Evolutionary conservation across 2,797 vertebrate genomes (phyloP), one percentile per base, ranked within the genome.

Genomic region (Naso thynnoides): DNA sequence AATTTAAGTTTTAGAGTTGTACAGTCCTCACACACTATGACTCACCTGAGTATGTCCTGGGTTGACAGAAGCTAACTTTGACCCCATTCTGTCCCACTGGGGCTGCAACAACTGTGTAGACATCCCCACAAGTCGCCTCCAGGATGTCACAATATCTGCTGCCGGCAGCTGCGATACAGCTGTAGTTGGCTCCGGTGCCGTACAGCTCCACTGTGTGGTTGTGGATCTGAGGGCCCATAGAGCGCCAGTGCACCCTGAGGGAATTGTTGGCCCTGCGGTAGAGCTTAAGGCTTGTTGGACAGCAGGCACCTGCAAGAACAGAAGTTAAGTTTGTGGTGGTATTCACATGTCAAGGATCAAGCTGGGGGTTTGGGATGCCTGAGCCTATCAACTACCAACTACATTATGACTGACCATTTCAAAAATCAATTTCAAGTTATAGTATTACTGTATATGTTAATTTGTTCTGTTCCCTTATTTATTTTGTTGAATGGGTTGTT

Each of bases 21-120:
- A 23, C 33, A 2, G 14, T 39, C 1, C 19, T n/a, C 21, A 6
- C 9, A 18, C 38, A 29, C 48, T 26, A 19, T 36, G 29, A 67
- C 88, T 89, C 94, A 99, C 97, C 96, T 86, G 95, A 96, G 90
- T 96, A 98, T 53, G 92, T 94, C 90, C 94, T 97, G 63, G 90
- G 91, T 3, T 96, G 95, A 76, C 97, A 99, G 92, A 97, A 97
- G 3, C 76, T 88, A 44, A 96, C 88, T 86, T 94, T 95, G 13
- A 27, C 21, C 62, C 95, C 94, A 2, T 93, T 84, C 2, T 70
- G 75, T 13, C 82, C 88, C 73, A 96, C 64, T 0, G 97, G 97
- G 29, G 95, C 94, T 0, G 95, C 96, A 64, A 96, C 86, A 23
- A 97, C 95, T 0, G 88, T 96, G 82, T 98, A 98, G 19, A 96